Conservation (phyloP, 2,113 vertebrate species). For the Pluvianellus socialis region DNA sequence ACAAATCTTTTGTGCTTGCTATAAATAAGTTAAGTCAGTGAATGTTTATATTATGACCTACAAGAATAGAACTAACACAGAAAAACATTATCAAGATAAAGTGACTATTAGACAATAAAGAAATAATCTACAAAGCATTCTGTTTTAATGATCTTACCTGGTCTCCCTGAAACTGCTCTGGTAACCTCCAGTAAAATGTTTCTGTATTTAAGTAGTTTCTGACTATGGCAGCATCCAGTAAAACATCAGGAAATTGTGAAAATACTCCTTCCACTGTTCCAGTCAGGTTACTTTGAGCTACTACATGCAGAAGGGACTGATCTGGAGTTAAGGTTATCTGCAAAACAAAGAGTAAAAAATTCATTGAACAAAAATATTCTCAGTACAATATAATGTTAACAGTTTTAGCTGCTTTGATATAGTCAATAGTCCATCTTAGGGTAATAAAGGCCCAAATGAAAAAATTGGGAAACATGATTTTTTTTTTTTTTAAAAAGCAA, state of each 20-base stretch:
- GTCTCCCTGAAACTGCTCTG: conserved; percentile 80
- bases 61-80: neutral
- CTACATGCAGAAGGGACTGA: conserved; percentile 74
- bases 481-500: neutral
- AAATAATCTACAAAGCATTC: neutral
- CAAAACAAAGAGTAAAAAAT: neutral
- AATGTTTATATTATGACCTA: neutral
- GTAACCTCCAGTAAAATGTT: conserved; percentile 89
- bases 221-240: conserved; percentile 80
- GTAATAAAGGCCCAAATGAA: neutral
- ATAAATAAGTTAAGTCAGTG: neutral
- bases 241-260: conserved; percentile 76
- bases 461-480: neutral
- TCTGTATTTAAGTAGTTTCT: conserved; percentile 68
- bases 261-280: conserved; percentile 84
- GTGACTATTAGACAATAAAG: neutral
- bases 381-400: neutral
- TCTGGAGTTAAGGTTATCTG: conserved; percentile 74
- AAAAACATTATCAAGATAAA: neutral
- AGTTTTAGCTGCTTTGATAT: neutral
- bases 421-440: neutral
- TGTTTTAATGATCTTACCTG: conserved; percentile 74
- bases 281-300: conserved; percentile 82
- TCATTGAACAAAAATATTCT: neutral
- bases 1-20: neutral